These are phyloP conservation scores for Dichetophora obliterata DNA, from an alignment of 2,888 invertebrate genomes.

Conservation along the genomic window DNA sequence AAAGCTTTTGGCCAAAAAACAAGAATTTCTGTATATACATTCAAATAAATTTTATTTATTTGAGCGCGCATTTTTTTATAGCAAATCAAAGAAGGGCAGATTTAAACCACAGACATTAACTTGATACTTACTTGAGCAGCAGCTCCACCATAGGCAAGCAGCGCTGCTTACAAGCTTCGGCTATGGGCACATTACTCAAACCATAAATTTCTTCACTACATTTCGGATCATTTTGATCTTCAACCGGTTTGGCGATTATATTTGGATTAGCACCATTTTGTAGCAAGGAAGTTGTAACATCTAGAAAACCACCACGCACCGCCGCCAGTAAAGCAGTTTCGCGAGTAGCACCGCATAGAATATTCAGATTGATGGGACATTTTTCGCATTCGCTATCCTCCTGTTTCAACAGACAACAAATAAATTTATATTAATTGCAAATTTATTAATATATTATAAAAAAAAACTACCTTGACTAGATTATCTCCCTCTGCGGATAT, in stretches of 20 bases:
- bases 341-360: conserved; percentile 80
- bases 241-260: conserved; percentile 72
- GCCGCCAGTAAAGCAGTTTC: conserved; percentile 90
- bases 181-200: conserved; percentile 67
- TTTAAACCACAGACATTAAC: not conserved
- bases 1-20: too few relatives aligned
- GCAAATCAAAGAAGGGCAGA: too few relatives aligned
- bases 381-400: conserved; percentile 66
- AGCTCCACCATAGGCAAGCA: conserved; percentile 68
- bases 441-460: conserved; percentile 6
- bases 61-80: too few relatives aligned
- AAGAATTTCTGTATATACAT: too few relatives aligned
- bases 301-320: conserved; percentile 81
- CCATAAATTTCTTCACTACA: conserved; percentile 69
- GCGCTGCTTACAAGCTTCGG: conserved; percentile 68
- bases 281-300: conserved; percentile 79
- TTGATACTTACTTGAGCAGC: conserved; percentile 60
- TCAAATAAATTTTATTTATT: too few relatives aligned
- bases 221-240: conserved; percentile 69
- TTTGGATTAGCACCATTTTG: conserved; percentile 87
- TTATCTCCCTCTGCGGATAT: conserved; percentile 73
- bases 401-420: not conserved
- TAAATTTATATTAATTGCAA: not conserved
- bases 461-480: conserved; percentile 63
- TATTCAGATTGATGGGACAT: conserved; percentile 81